phyloP scores from a whole-genome alignment of 64 coral and sea anemone genomes.

The Cladopsammia gracilis region DNA sequence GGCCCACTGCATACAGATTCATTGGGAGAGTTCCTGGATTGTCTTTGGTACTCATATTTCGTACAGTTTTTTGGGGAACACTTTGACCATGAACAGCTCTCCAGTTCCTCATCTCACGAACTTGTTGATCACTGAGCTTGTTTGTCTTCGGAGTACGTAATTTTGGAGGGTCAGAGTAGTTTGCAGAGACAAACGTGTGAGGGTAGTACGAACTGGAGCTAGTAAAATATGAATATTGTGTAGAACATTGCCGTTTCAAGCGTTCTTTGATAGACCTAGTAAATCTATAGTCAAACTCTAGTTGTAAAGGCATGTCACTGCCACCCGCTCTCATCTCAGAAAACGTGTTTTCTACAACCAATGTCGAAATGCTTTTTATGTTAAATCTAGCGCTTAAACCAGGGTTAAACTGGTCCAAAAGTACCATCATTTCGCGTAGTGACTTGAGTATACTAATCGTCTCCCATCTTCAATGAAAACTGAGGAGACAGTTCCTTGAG shows the following conservation, averaged over 20 bases:
- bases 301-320: constrained; percentile 48
- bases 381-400: constrained; percentile 34
- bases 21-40: too few relatives aligned
- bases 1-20: too few relatives aligned
- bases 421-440: constrained; percentile 19
- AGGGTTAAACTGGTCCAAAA: constrained; percentile 43
- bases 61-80: too few relatives aligned
- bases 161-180: neutral
- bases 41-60: too few relatives aligned
- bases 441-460: constrained; percentile 50
- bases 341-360: constrained; percentile 53
- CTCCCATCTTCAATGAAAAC: constrained; percentile 60
- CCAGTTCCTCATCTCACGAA: neutral
- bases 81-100: too few relatives aligned
- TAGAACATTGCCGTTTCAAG: constrained; percentile 12
- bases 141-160: neutral
- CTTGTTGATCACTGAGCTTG: neutral
- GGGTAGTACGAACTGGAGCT: constrained; percentile 24
- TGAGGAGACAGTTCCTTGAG: constrained; percentile 52
- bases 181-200: neutral
- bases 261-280: constrained; percentile 17
- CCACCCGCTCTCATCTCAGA: constrained; percentile 24
- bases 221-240: too few relatives aligned
- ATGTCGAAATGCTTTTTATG: constrained; percentile 39
- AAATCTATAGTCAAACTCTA: constrained; percentile 56